Evolutionary conservation across 2,888 invertebrate genomes (phyloP).

Genomic region (Zeuzera pyrina): DNA sequence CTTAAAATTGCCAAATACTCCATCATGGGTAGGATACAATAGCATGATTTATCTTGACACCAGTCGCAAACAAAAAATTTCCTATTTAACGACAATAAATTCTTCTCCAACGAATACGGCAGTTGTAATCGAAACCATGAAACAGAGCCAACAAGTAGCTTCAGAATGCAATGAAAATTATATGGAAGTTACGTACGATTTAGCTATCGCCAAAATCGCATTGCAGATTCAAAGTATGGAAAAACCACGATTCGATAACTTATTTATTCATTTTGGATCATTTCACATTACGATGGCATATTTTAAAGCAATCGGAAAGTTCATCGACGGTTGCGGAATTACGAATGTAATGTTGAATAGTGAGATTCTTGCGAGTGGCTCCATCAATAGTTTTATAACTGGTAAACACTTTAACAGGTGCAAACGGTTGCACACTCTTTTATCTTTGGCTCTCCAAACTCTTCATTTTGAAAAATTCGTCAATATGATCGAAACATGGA

Average conservation of each 20-base stretch:
- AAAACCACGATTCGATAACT: slow-evolving; percentile 13
- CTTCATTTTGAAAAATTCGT: slow-evolving; percentile 1
- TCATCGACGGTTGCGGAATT: slow-evolving; percentile 15
- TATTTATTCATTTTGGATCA: slow-evolving; percentile 8
- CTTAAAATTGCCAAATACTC: slow-evolving; percentile 7
- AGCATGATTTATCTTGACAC: slow-evolving; percentile 9
- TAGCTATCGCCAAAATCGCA: slow-evolving; percentile 16
- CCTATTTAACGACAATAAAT: slow-evolving; percentile 25
- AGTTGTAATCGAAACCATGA: slow-evolving; percentile 22
- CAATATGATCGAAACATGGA: slow-evolving; percentile 6
- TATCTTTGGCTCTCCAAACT: slow-evolving; percentile 17
- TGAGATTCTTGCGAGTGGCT: slow-evolving; percentile 17
- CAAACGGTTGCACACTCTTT: slow-evolving; percentile 15
- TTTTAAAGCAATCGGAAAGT: slow-evolving; percentile 18
- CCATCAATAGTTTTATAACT: slow-evolving; percentile 15
- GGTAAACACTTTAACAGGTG: slow-evolving; percentile 15
- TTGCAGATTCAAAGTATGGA: slow-evolving; percentile 14
- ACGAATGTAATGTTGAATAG: slow-evolving; percentile 11
- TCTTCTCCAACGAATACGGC: slow-evolving; percentile 22
- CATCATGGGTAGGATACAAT: slow-evolving; percentile 23
- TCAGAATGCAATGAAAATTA: slow-evolving; percentile 16
- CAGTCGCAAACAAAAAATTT: slow-evolving; percentile 16
- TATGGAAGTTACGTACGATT: slow-evolving; percentile 8
- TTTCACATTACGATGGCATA: slow-evolving; percentile 13
- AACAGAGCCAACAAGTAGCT: slow-evolving; percentile 16